phyloP scores from a whole-genome alignment of 2,113 vertebrate genomes.

The Okapia johnstoni region DNA sequence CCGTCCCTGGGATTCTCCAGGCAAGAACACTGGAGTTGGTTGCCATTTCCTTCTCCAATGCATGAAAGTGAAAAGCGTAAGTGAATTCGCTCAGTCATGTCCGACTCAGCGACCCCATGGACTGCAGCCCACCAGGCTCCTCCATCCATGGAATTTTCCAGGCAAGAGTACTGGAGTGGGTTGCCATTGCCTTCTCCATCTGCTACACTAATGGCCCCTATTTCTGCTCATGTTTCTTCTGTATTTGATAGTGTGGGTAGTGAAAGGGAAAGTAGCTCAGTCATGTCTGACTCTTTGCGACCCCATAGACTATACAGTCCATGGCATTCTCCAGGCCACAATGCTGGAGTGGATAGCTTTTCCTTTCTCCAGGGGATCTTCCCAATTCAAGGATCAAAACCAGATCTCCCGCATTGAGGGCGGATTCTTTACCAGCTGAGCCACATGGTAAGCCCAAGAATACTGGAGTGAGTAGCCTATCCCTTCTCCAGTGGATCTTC shows the following conservation, averaged over 20 bases:
- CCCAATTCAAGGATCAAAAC: neutral
- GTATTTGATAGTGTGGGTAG: neutral
- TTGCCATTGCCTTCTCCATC: too few relatives aligned
- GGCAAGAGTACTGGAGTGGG: too few relatives aligned
- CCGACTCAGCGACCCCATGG: too few relatives aligned
- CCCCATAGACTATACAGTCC: neutral
- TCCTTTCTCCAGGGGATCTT: neutral
- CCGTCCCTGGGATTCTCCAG: too few relatives aligned
- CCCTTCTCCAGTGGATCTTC: neutral
- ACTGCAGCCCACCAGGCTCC: too few relatives aligned
- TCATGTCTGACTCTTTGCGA: neutral
- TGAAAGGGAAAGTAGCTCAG: neutral
- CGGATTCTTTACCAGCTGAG: neutral
- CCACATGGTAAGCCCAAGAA: neutral
- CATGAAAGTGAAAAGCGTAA: too few relatives aligned
- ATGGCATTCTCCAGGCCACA: neutral
- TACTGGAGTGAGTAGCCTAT: neutral
- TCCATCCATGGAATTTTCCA: too few relatives aligned
- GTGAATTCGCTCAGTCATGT: too few relatives aligned
- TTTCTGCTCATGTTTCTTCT: neutral
- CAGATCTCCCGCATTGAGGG: neutral
- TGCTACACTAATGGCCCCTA: fast-evolving
- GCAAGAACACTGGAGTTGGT: too few relatives aligned
- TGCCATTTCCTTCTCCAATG: too few relatives aligned
- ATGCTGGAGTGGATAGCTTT: neutral